These are phyloP conservation scores for Habropoda laboriosa DNA, from an alignment of 1,140 invertebrate species.

Conservation along the genomic window DNA sequence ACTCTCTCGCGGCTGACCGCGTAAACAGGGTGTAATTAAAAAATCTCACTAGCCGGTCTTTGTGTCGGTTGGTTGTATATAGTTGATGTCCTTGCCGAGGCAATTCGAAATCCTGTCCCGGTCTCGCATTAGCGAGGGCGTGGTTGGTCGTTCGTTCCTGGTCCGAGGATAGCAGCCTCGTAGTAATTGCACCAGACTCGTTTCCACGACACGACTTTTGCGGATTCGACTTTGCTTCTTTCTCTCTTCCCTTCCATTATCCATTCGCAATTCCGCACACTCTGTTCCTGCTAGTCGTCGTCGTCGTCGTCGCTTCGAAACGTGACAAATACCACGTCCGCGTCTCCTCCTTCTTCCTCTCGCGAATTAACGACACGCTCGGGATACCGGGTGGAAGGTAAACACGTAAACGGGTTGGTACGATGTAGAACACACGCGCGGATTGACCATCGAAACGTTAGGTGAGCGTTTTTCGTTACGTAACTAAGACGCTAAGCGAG, in stretches of 20 bases:
- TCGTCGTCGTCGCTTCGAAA: no score
- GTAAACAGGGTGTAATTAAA: slow-evolving; percentile 68
- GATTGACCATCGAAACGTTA: slow-evolving; percentile 10
- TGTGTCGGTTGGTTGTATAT: slow-evolving; percentile 64
- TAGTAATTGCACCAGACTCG: slow-evolving; percentile 64
- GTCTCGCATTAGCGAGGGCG: slow-evolving; percentile 74
- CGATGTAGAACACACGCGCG: no score
- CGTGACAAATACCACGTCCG: no score
- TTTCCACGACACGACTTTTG: slow-evolving; percentile 60
- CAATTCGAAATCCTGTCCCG: slow-evolving; percentile 74
- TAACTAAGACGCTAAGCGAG: slow-evolving; percentile 10
- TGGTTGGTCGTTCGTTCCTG: slow-evolving; percentile 72
- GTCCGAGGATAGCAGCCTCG: slow-evolving; percentile 69
- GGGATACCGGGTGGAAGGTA: neutral
- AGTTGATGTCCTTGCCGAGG: slow-evolving; percentile 75
- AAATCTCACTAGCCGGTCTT: slow-evolving; percentile 67
- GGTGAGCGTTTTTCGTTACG: slow-evolving; percentile 14
- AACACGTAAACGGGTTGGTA: no score
- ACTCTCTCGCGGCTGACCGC: slow-evolving; percentile 37
- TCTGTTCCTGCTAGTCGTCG: no score
- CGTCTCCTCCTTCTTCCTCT: slow-evolving; percentile 1
- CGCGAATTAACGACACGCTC: neutral
- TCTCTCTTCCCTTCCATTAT: slow-evolving; percentile 17
- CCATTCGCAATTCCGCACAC: no score
- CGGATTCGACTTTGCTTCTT: slow-evolving; percentile 33